Evolutionary conservation across 2,797 vertebrate genomes (phyloP), one percentile per base, ranked within the genome.

Genomic region (Merluccius polli): DNA sequence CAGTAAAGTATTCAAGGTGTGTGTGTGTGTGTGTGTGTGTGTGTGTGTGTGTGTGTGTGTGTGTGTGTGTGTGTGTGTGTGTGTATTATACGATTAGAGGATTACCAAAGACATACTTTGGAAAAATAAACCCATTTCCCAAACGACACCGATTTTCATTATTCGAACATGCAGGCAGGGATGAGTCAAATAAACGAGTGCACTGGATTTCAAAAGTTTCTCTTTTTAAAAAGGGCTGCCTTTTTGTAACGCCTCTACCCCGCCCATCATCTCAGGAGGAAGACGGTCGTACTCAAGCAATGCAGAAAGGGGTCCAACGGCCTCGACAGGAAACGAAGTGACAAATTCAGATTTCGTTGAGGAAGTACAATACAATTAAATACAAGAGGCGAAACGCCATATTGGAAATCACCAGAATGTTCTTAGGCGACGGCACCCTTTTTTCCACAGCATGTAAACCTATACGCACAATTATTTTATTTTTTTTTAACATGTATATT

Each of bases 261-360:
- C 80, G 78, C 82, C 76, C 68, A 70, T 27, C 68, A 70, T 27
- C 24, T 30, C 1, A 36, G 36, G 24, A 33, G 32, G 31, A 80
- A 48, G 33, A 68, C n/a, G 30, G 41, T 24, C 73, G 27, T 33
- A 63, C n/a, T 52, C 59, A 8, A 18, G 38, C n/a, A 41, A 18
- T 41, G 11, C 38, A 24, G 48, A n/a, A n/a, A n/a, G n/a, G 24
- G 70, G 41, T 41, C 71, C 21, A 0, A 16, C 13, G 18, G 35
- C 30, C 27, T 70, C 69, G 79, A 82, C 70, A 63, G 68, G 75
- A 85, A 79, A 59, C 59, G 31, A 21, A 35, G 1, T 73, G 52
- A 79, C 63, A 67, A 27, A 70, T 75, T 72, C 75, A 74, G 67
- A 73, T n/a, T n/a, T 70, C 4, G 76, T 27, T 59, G n/a, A 77